These are phyloP conservation scores for Cygnus olor DNA, from an alignment of 2,797 vertebrate species.

Conservation along the genomic window DNA sequence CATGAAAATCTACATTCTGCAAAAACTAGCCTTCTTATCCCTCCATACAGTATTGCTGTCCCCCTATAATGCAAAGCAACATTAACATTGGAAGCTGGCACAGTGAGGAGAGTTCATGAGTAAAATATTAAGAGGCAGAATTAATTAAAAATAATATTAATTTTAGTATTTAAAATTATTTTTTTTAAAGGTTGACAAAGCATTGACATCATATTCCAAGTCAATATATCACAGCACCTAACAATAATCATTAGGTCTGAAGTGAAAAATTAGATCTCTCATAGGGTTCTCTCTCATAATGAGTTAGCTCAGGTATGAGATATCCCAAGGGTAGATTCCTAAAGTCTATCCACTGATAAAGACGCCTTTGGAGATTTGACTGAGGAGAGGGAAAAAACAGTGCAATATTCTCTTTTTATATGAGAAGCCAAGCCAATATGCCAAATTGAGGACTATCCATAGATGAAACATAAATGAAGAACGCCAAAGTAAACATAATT, in stretches of 20 bases:
- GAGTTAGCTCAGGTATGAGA: conserved; percentile 67
- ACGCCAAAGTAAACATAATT: conserved; percentile 82
- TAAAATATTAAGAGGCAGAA: not conserved
- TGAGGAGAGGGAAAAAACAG: conserved; percentile 5
- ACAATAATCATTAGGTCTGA: conserved; percentile 29
- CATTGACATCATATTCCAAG: conserved; percentile 41
- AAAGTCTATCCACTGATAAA: conserved; percentile 62
- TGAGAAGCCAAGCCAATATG: conserved; percentile 65
- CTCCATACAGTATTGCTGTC: not conserved
- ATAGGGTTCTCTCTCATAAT: conserved; percentile 43
- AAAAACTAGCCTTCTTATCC: not conserved
- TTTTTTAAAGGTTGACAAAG: conserved; percentile 27
- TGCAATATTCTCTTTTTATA: conserved; percentile 65
- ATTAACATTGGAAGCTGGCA: conserved; percentile 10
- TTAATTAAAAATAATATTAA: conserved; percentile 16
- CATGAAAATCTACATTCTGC: not conserved
- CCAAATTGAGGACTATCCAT: conserved; percentile 70
- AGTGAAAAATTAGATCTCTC: conserved; percentile 64
- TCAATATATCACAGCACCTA: conserved; percentile 45
- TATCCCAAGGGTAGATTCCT: conserved; percentile 42
- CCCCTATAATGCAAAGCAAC: not conserved
- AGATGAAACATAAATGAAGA: conserved; percentile 70
- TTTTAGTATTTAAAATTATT: not conserved
- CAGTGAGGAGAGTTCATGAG: not conserved
- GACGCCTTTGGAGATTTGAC: conserved; percentile 62